Conservation (phyloP, 2,888 invertebrate genomes). For the Adineta ricciae region DNA sequence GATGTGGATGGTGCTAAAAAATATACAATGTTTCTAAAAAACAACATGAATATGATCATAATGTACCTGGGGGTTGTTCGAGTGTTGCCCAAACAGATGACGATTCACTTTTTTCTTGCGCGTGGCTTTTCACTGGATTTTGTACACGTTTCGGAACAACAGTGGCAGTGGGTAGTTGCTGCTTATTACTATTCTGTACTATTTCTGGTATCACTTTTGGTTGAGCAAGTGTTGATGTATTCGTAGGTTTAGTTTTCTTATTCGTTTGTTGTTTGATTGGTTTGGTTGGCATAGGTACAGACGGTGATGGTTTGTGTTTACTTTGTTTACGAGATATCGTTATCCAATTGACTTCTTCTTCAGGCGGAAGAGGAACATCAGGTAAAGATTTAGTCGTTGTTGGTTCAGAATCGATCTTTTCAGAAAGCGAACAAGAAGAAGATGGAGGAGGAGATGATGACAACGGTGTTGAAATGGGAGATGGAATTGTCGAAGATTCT, state of each 20-base stretch:
- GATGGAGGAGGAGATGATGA: neutral
- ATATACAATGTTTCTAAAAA: neutral
- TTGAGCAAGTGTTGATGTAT: neutral
- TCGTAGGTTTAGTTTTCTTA: neutral
- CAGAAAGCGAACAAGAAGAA: neutral
- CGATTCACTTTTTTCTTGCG: neutral
- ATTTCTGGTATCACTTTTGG: neutral
- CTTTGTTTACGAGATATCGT: constrained; percentile 6
- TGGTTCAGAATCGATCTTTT: neutral
- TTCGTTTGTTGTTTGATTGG: neutral
- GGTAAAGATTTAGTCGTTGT: neutral
- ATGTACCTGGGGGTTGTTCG: neutral
- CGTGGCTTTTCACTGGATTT: neutral
- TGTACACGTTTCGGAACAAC: no score
- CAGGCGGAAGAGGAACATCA: neutral
- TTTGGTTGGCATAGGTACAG: neutral
- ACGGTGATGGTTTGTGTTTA: neutral
- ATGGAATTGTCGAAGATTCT: neutral
- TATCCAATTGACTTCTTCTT: constrained; percentile 14
- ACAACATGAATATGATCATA: neutral
- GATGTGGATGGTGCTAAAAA: neutral
- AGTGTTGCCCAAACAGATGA: neutral
- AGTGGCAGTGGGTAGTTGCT: neutral
- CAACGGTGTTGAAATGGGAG: neutral
- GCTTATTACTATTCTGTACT: neutral